Conservation (phyloP, 2,888 invertebrate genomes). For the Tipula unca region DNA sequence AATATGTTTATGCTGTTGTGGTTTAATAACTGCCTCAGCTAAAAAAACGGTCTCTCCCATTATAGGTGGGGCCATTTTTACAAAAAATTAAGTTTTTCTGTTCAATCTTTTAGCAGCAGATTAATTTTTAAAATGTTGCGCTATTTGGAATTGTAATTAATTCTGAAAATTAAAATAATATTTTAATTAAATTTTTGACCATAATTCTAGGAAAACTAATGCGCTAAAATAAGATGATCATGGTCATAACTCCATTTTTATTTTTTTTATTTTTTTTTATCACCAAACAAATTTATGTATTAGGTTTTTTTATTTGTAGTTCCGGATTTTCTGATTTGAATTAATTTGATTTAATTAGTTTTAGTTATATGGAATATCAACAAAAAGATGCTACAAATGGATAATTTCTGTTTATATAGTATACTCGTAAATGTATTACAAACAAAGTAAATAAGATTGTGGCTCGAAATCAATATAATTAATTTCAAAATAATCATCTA, state of each 20-base stretch:
- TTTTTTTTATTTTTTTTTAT: not conserved
- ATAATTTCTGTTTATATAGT: too few species aligned
- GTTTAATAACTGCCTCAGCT: conserved; percentile 37
- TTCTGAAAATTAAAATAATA: not conserved
- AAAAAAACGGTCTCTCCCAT: conserved; percentile 51
- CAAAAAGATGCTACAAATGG: too few species aligned
- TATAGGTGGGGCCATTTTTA: conserved; percentile 52
- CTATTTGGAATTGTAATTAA: not conserved
- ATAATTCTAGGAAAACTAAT: not conserved
- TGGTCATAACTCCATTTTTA: not conserved
- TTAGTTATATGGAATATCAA: not conserved
- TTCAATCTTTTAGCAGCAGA: not conserved
- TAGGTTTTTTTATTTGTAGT: not conserved
- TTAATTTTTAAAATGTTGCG: not conserved
- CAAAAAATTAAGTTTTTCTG: too few species aligned
- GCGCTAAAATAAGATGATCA: not conserved
- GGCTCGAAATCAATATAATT: too few species aligned
- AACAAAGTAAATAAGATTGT: too few species aligned
- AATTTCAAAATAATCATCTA: too few species aligned
- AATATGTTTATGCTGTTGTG: conserved; percentile 23
- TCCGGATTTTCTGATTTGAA: not conserved
- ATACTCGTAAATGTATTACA: too few species aligned
- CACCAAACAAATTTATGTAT: too few species aligned
- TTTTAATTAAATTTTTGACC: not conserved
- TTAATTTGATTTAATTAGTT: not conserved